These are phyloP conservation scores for Mesoclemmys tuberculata DNA, from an alignment of 2,113 vertebrate genomes.

Conservation along the genomic window DNA sequence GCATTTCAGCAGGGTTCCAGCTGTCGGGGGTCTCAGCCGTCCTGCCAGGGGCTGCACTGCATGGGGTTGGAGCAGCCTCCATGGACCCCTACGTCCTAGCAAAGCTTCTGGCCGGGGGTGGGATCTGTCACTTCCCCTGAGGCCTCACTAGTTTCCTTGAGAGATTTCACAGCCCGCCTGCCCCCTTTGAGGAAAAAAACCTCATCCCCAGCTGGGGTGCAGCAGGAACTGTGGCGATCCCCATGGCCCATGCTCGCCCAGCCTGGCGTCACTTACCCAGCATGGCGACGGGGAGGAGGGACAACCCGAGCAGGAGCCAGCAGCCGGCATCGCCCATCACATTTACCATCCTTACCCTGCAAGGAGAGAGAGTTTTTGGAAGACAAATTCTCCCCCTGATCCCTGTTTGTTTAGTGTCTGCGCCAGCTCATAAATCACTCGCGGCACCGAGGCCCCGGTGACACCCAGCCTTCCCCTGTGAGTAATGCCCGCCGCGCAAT, in stretches of 20 bases:
- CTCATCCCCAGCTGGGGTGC: neutral
- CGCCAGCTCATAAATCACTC: fast-evolving
- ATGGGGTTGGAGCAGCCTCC: no score
- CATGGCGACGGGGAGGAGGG: conserved; percentile 62
- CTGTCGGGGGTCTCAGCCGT: neutral
- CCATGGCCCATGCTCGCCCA: neutral
- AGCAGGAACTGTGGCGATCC: neutral
- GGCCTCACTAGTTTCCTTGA: neutral
- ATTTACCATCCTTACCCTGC: conserved; percentile 77
- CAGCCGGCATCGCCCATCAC: conserved; percentile 58
- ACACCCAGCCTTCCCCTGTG: neutral
- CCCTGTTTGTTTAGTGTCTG: fast-evolving
- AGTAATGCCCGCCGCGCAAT: neutral
- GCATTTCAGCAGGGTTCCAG: no score
- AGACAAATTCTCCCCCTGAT: neutral
- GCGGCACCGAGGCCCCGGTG: fast-evolving
- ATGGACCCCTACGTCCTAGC: neutral
- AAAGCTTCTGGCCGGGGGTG: neutral
- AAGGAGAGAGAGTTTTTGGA: neutral
- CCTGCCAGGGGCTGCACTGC: no score
- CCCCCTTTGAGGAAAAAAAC: neutral
- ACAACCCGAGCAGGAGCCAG: conserved; percentile 70
- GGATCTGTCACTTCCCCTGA: neutral
- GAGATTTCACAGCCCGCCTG: neutral
- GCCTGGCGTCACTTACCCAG: conserved; percentile 77